phyloP scores from a whole-genome alignment of 2,797 vertebrate genomes.

The Triplophysa yarkandensis region DNA sequence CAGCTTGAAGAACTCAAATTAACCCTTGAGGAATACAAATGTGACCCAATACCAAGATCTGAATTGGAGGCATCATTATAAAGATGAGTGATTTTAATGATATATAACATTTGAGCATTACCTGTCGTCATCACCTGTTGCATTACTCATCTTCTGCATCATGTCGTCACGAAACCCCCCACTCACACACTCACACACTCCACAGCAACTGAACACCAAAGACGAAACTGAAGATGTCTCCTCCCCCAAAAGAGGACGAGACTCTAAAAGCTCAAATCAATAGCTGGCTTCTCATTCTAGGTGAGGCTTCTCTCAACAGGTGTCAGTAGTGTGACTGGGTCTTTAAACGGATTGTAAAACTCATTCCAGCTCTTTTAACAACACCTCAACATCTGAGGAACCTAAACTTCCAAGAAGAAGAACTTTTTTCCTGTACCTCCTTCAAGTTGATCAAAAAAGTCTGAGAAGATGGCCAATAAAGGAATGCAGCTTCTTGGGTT shows the following conservation, averaged over 20 bases:
- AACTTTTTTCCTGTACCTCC: background rate
- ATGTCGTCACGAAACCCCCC: constrained; percentile 13
- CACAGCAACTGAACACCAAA: constrained; percentile 13
- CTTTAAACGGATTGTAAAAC: background rate
- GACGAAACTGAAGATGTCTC: constrained; percentile 73
- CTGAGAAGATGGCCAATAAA: constrained; percentile 80
- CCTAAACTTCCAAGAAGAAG: too few relatives aligned
- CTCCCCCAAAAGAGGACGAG: constrained; percentile 66
- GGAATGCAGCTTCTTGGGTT: constrained; percentile 88
- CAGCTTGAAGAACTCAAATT: too few relatives aligned
- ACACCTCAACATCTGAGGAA: too few relatives aligned
- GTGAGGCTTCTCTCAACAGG: constrained; percentile 71
- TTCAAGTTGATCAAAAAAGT: background rate
- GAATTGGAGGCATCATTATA: too few relatives aligned
- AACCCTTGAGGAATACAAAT: background rate
- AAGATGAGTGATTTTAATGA: too few relatives aligned
- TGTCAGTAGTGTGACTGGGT: constrained; percentile 51
- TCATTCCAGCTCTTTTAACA: background rate
- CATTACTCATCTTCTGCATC: background rate
- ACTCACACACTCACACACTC: background rate
- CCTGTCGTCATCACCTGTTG: background rate
- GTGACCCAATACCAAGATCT: too few relatives aligned
- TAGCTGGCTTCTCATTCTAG: constrained; percentile 59
- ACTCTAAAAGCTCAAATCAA: constrained; percentile 71
- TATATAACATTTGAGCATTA: background rate